These are phyloP conservation scores for Lepidochrysops patricia DNA, from an alignment of 2,888 invertebrate species.

Conservation along the genomic window DNA sequence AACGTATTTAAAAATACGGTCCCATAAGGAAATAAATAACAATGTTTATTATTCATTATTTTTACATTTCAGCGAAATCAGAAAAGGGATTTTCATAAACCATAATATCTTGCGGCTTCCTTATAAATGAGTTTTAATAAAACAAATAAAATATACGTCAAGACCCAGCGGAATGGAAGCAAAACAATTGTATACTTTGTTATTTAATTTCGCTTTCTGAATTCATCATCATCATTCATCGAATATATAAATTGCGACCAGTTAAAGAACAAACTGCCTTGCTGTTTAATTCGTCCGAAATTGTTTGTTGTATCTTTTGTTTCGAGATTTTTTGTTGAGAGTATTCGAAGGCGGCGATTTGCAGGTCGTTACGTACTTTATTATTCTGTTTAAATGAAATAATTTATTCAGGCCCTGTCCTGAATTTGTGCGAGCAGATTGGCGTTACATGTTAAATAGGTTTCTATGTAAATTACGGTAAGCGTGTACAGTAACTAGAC, in stretches of 20 bases:
- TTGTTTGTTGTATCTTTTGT: slow-evolving; percentile 8
- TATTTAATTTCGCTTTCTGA: slow-evolving; percentile 62
- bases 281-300: neutral
- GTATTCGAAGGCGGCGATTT: neutral
- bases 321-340: neutral
- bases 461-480: slow-evolving; percentile 11
- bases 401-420: slow-evolving; percentile 1
- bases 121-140: slow-evolving; percentile 58
- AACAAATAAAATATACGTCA: slow-evolving; percentile 55
- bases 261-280: neutral
- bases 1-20: slow-evolving; percentile 19
- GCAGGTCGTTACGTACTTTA: neutral
- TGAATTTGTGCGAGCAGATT: neutral
- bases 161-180: slow-evolving; percentile 54
- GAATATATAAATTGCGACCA: neutral
- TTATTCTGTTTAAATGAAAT: slow-evolving; percentile 7
- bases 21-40: slow-evolving; percentile 28
- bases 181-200: slow-evolving; percentile 62
- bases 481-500: neutral
- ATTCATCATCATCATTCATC: slow-evolving; percentile 30
- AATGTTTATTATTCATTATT: slow-evolving; percentile 34
- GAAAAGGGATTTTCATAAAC: slow-evolving; percentile 36
- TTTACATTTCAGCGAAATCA: slow-evolving; percentile 32
- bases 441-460: slow-evolving; percentile 6
- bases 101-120: slow-evolving; percentile 46